Percentiles rank a stretch among this genome's conserved stretches.
These are phyloP conservation scores for Leptogaster cylindrica DNA, from an alignment of 2,888 invertebrate species.

Conservation along the genomic window DNA sequence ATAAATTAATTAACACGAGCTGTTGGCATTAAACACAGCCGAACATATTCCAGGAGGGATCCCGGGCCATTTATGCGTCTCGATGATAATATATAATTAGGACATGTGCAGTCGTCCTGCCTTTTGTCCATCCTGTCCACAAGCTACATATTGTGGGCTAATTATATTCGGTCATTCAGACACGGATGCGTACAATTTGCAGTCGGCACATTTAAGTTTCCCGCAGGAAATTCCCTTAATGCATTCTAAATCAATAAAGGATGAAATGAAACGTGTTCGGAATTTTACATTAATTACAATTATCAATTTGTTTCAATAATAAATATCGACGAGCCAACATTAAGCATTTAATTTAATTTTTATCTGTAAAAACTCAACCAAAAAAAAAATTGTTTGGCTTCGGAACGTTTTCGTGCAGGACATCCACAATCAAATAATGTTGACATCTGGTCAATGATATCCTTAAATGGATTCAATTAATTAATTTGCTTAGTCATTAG, in stretches of 20 bases:
- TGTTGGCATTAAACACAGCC: slow-evolving; percentile 30
- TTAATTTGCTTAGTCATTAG: too few species aligned
- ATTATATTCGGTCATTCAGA: slow-evolving; percentile 20
- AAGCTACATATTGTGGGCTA: slow-evolving; percentile 4
- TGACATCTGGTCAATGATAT: too few species aligned
- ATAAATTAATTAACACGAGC: slow-evolving; percentile 31
- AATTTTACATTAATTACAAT: slow-evolving; percentile 4
- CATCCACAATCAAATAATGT: too few species aligned
- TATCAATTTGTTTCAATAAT: too few species aligned
- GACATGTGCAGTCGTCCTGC: too few species aligned
- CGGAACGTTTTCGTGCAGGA: too few species aligned
- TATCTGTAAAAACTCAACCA: too few species aligned
- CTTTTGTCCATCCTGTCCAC: slow-evolving; percentile 20
- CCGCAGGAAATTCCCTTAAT: slow-evolving; percentile 7
- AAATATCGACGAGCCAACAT: background rate
- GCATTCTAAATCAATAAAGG: slow-evolving; percentile 26
- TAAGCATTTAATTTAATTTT: too few species aligned
- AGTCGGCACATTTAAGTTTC: background rate
- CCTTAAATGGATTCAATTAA: too few species aligned
- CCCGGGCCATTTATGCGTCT: slow-evolving; percentile 29
- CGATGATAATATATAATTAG: slow-evolving; percentile 25
- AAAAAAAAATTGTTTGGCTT: too few species aligned
- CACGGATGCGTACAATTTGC: background rate
- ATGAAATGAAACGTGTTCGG: background rate
- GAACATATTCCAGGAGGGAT: slow-evolving; percentile 24